Conservation (phyloP, 2,888 invertebrate genomes). For the Tanypteryx hageni region DNA sequence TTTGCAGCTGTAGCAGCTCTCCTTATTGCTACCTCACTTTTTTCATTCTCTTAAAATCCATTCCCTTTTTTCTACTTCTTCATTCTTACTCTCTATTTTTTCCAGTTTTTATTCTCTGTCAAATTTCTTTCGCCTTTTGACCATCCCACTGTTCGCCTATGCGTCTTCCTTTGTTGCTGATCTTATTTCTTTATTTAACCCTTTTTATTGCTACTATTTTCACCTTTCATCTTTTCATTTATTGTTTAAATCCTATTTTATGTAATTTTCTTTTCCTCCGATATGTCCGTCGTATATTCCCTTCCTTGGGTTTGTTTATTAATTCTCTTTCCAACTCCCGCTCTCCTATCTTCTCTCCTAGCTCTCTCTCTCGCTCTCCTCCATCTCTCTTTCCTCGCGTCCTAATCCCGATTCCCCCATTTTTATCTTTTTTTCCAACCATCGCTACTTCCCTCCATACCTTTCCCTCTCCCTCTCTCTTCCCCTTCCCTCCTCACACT, state of each 20-base stretch:
- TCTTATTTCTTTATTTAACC: neutral
- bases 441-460: neutral
- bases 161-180: neutral
- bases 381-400: neutral
- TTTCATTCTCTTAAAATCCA: too few species aligned
- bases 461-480: neutral
- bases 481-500: neutral
- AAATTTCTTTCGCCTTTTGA: neutral
- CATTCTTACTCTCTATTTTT: too few species aligned
- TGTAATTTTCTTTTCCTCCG: neutral
- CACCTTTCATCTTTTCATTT: neutral
- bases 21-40: too few species aligned
- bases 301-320: neutral
- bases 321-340: neutral
- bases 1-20: too few species aligned
- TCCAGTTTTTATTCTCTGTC: neutral
- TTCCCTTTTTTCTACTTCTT: neutral
- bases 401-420: neutral
- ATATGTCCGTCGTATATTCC: neutral
- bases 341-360: neutral
- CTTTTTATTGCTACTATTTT: neutral
- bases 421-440: neutral
- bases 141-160: too few species aligned
- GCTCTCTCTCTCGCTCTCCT: neutral
- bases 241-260: neutral